Percentiles rank a stretch among this genome's conserved stretches.
phyloP scores from a whole-genome alignment of 23 tunicate species.

The Phallusia fumigata region DNA sequence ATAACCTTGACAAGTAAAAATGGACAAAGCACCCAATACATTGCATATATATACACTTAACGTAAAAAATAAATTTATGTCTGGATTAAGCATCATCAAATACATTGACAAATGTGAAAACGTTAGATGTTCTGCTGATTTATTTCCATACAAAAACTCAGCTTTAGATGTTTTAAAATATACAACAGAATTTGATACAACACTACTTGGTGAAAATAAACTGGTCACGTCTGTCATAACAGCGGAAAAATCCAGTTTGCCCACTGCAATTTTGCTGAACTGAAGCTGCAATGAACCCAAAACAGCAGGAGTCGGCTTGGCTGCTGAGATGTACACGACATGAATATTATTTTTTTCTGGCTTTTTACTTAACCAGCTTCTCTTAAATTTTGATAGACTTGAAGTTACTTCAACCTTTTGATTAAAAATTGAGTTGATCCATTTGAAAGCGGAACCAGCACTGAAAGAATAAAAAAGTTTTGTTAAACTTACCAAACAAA shows the following conservation, averaged over 20 bases:
- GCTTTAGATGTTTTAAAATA: conserved; percentile 6
- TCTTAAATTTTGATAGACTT: background rate
- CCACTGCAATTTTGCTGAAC: conserved; percentile 1
- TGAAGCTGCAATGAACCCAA: conserved; percentile 20
- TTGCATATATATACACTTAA: conserved; percentile 50
- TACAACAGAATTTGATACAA: conserved; percentile 19
- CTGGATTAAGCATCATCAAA: conserved; percentile 23
- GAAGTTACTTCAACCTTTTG: background rate
- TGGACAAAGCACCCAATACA: conserved; percentile 28
- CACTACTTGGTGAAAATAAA: background rate
- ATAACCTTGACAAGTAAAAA: conserved; percentile 28
- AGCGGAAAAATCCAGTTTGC: background rate
- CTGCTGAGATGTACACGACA: conserved; percentile 22
- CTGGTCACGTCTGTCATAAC: background rate
- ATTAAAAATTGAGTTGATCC: conserved; percentile 20
- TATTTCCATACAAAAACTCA: conserved; percentile 5
- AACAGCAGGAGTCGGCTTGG: background rate
- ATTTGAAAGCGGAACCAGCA: conserved; percentile 15
- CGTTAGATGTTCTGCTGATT: conserved; percentile 12
- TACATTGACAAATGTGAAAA: conserved; percentile 23
- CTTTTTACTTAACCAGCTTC: background rate
- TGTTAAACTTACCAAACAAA: background rate
- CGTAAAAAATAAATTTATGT: conserved; percentile 45
- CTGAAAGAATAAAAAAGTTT: background rate
- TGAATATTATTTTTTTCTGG: background rate